Conservation (phyloP, 2,888 invertebrate species). For the Hydrotaea diabolus region DNA sequence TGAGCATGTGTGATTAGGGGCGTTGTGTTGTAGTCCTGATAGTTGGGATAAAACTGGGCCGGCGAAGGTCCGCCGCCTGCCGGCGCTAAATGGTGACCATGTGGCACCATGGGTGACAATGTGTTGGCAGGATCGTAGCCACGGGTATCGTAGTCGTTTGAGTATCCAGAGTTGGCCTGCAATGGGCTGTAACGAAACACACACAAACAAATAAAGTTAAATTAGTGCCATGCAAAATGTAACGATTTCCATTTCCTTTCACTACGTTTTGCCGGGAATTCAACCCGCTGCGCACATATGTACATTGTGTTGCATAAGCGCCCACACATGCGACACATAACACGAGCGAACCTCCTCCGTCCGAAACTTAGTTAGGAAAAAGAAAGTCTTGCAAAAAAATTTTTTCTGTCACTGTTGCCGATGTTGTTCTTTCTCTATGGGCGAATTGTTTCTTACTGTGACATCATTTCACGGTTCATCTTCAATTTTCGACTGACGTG, state of each 20-base stretch:
- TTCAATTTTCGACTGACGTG: conserved; percentile 55
- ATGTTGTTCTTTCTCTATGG: conserved; percentile 63
- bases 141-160: conserved; percentile 71
- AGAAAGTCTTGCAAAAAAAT: conserved; percentile 53
- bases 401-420: conserved; percentile 59
- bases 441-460: conserved; percentile 68
- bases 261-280: conserved; percentile 27
- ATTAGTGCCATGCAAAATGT: conserved; percentile 21
- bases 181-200: conserved; percentile 69
- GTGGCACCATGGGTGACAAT: conserved; percentile 70
- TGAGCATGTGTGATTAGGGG: conserved; percentile 43
- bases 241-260: background rate
- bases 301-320: conserved; percentile 55
- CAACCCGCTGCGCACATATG: conserved; percentile 46
- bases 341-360: conserved; percentile 23
- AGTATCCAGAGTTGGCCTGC: conserved; percentile 69
- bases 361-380: background rate
- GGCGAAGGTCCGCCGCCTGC: conserved; percentile 63
- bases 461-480: conserved; percentile 79
- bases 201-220: conserved; percentile 26
- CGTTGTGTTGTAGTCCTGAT: conserved; percentile 74
- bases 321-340: conserved; percentile 54
- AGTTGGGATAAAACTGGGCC: conserved; percentile 70
- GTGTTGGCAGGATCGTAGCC: conserved; percentile 72
- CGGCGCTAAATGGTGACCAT: conserved; percentile 70